Evolutionary conservation across 1,140 invertebrate genomes (phyloP).

Genomic region (Mactra quadrangularis): DNA sequence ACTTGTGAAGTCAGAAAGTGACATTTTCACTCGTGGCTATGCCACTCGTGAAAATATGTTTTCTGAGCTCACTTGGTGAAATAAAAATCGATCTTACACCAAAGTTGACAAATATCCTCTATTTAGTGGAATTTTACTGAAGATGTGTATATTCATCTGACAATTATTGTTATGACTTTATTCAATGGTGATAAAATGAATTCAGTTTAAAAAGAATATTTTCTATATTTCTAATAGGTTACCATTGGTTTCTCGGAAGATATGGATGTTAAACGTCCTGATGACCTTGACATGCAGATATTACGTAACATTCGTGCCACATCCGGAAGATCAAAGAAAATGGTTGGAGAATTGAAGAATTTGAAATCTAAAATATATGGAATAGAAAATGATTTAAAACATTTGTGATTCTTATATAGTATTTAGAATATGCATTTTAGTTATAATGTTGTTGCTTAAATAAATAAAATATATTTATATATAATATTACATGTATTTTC

Average conservation of each 20-base stretch:
- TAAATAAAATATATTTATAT: neutral
- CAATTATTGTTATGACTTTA: no score
- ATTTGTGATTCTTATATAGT: conserved; percentile 80
- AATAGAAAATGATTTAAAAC: conserved; percentile 83
- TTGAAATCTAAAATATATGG: conserved; percentile 83
- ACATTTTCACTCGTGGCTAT: no score
- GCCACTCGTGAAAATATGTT: no score
- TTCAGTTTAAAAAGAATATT: no score
- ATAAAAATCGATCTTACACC: no score
- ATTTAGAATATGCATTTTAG: neutral
- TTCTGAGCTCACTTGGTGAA: no score
- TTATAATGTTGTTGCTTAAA: neutral
- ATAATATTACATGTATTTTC: neutral
- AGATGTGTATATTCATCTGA: no score
- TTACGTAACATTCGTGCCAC: conserved; percentile 82
- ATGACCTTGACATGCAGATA: conserved; percentile 82
- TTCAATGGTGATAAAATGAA: no score
- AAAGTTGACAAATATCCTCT: no score
- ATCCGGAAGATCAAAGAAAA: conserved; percentile 81
- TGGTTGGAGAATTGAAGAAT: conserved; percentile 82
- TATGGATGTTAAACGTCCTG: conserved; percentile 80
- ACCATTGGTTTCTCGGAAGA: conserved; percentile 81
- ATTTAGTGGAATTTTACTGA: no score
- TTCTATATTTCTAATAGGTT: no score
- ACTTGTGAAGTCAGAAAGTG: no score